Evolutionary conservation across 2,888 invertebrate genomes (phyloP).

Genomic region (Phyto melanocephala): DNA sequence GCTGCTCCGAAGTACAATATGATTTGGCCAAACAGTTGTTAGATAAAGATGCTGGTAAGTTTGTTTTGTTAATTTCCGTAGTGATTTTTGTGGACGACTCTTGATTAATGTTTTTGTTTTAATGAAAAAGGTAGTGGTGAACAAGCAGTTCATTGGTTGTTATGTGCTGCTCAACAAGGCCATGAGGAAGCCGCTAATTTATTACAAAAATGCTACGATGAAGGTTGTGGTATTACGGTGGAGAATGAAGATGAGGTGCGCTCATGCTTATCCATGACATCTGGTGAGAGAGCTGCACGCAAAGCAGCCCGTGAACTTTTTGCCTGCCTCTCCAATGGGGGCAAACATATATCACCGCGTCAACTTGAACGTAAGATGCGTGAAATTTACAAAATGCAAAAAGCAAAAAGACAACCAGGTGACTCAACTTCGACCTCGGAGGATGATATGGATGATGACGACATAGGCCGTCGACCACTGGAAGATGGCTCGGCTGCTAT

Average conservation of each 20-base stretch:
- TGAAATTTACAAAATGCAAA: constrained; percentile 81
- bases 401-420: constrained; percentile 72
- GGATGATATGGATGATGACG: constrained; percentile 71
- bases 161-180: constrained; percentile 95
- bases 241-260: constrained; percentile 87
- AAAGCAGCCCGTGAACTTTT: constrained; percentile 93
- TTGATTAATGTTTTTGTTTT: too few relatives aligned
- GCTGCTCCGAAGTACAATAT: constrained; percentile 93
- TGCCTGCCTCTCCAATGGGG: constrained; percentile 91
- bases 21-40: constrained; percentile 90
- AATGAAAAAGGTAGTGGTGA: constrained; percentile 80
- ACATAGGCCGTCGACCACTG: constrained; percentile 66
- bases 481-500: constrained; percentile 72
- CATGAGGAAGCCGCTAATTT: constrained; percentile 91
- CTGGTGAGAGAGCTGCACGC: constrained; percentile 91
- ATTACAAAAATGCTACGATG: constrained; percentile 81
- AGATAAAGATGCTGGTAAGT: constrained; percentile 86
- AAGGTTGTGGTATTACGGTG: constrained; percentile 86
- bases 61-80: neutral
- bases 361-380: constrained; percentile 88
- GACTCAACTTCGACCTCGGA: constrained; percentile 70
- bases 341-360: constrained; percentile 91
- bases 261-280: constrained; percentile 89
- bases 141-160: constrained; percentile 92
- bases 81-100: too few relatives aligned